Evolutionary conservation across 2,113 vertebrate genomes (phyloP).

Genomic region (Nothobranchius furzeri): DNA sequence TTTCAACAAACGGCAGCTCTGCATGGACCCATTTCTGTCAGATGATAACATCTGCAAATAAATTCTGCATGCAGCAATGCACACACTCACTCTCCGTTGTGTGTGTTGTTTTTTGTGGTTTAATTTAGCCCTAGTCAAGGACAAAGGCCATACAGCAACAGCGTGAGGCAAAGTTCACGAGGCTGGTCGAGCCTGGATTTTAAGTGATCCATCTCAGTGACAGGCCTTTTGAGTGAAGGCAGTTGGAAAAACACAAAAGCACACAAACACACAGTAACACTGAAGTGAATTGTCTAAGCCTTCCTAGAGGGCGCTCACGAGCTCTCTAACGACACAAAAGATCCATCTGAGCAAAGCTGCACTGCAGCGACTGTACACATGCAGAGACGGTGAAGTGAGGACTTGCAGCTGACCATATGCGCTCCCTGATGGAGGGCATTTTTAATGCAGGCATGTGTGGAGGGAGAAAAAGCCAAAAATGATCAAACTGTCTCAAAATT

Average conservation of each 20-base stretch:
- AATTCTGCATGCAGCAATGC: slow-evolving; percentile 32
- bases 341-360: slow-evolving; percentile 37
- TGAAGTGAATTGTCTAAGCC: slow-evolving; percentile 19
- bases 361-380: slow-evolving; percentile 55
- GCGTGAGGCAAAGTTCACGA: slow-evolving; percentile 40
- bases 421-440: slow-evolving; percentile 12
- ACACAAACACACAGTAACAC: slow-evolving; percentile 17
- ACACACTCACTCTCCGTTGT: slow-evolving; percentile 24
- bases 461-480: background rate
- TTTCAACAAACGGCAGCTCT: slow-evolving; percentile 24
- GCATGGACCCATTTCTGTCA: slow-evolving; percentile 44
- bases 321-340: slow-evolving; percentile 24
- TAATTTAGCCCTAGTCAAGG: slow-evolving; percentile 32
- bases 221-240: slow-evolving; percentile 55
- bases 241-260: slow-evolving; percentile 34
- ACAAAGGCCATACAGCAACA: slow-evolving; percentile 57
- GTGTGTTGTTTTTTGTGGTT: background rate
- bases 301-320: slow-evolving; percentile 13
- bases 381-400: slow-evolving; percentile 43
- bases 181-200: slow-evolving; percentile 25
- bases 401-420: slow-evolving; percentile 56
- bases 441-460: background rate
- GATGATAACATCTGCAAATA: slow-evolving; percentile 16
- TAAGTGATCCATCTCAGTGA: slow-evolving; percentile 14
- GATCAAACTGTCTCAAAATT: slow-evolving; percentile 14